Conservation (phyloP, 2,797 vertebrate genomes). For the Ceyx erithaca region DNA sequence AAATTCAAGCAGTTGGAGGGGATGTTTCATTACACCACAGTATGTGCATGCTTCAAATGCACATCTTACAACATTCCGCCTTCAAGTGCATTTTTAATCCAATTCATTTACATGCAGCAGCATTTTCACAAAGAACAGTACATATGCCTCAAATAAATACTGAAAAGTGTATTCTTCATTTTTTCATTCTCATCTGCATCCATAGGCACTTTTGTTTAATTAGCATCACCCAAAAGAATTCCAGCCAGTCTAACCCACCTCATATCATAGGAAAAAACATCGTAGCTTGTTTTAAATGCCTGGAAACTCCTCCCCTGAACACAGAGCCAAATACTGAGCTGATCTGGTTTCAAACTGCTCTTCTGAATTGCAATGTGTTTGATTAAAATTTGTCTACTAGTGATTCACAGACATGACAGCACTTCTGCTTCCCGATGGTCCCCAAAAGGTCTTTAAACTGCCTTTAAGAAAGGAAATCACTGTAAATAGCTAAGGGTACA, state of each 20-base stretch:
- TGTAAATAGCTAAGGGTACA: not conserved
- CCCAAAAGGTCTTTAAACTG: not conserved
- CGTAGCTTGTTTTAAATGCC: not conserved
- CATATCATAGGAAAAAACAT: not conserved
- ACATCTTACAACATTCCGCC: not conserved
- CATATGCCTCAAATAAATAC: not conserved
- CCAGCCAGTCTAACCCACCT: not conserved
- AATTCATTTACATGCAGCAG: not conserved
- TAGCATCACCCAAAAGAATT: conserved; percentile 12
- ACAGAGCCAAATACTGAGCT: conserved; percentile 17
- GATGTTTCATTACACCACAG: not conserved
- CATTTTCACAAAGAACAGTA: not conserved
- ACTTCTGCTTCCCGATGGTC: not conserved
- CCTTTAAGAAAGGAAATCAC: not conserved
- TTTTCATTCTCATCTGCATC: not conserved
- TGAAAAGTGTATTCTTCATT: not conserved
- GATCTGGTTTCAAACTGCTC: conserved; percentile 35
- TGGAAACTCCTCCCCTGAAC: conserved; percentile 19
- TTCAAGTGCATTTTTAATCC: not conserved
- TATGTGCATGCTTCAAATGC: not conserved
- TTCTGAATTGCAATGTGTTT: not conserved
- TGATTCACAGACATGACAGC: not conserved
- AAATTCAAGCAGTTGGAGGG: not conserved
- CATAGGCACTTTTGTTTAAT: not conserved
- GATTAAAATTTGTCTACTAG: conserved; percentile 52